Base-by-base conservation (phyloP, 2,113 vertebrate species). In the Isurus oxyrinchus region DNA sequence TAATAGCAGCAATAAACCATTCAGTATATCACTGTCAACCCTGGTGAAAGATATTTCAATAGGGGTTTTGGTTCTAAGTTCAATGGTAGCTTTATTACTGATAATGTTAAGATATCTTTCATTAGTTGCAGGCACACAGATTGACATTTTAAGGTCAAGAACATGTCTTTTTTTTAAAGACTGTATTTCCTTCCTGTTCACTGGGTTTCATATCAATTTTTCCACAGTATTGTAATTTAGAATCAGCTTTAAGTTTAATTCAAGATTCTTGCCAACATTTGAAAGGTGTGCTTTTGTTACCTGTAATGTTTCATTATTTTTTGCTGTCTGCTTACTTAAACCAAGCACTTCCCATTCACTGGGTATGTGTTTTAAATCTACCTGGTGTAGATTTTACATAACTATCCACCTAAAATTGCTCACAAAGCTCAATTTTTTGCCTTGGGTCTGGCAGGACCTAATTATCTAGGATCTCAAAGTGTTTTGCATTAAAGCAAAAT, bases 21-120 rank as follows among this genome's bases (percentile, higher is more conserved):
- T 16, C 0, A 95, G 44, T 0, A 13, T 23, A 72, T 27, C 25
- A 72, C 8, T 55, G 49, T 53, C 13, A 59, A 14, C 53, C 14
- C 88, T 91, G 88, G 55, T 61, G 55, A n/a, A 90, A 90, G 55
- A 76, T 27, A 72, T 69, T 72, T 72, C 93, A 95, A 72, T 23
- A 76, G 66, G 66, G 27, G 19, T 21, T 95, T 69, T 4, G 40
- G n/a, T 95, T 95, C 31, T 21, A 44, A 63, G 40, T 67, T 95
- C 49, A 67, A 27, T 25, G 21, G 63, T 27, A 95, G 14, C 67
- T 95, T 6, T n/a, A 31, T 44, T 67, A 95, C 10, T 53, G 3
- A 44, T 21, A 59, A 21, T 69, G 63, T 44, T 10, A 23, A 40
- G 59, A 66, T 66, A 40, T 27, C 31, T 27, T 94, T 67, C 27